Evolutionary conservation across 2,888 invertebrate species (phyloP).

Genomic region (Aphrophora alni): DNA sequence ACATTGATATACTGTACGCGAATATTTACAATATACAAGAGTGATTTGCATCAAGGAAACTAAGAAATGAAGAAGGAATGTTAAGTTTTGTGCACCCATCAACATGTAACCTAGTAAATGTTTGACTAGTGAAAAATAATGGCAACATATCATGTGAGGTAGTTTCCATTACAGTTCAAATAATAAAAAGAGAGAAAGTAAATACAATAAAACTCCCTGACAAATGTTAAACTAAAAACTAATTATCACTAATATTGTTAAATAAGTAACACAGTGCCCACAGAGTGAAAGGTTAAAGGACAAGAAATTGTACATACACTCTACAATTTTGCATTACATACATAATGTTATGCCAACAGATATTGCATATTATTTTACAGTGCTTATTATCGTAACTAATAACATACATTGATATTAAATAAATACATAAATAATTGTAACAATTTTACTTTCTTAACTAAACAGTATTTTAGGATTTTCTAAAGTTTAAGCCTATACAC

Average conservation of each 20-base stretch:
- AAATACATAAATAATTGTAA: background rate
- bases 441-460: background rate
- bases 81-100: background rate
- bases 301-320: background rate
- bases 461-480: background rate
- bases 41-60: background rate
- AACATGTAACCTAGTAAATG: background rate
- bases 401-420: background rate
- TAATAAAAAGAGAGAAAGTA: background rate
- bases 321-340: background rate
- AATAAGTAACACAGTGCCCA: background rate
- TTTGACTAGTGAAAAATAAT: background rate
- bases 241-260: no score
- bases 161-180: background rate
- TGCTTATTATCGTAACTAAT: background rate
- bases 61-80: background rate
- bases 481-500: background rate
- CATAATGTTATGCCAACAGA: background rate
- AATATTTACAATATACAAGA: slow-evolving; percentile 37
- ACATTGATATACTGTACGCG: slow-evolving; percentile 35
- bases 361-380: slow-evolving; percentile 5
- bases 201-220: background rate
- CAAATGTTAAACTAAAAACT: background rate
- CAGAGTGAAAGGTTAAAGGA: background rate
- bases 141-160: background rate